Base-by-base conservation (phyloP, 2,113 vertebrate genomes). In the Cercopithecus mona region DNA sequence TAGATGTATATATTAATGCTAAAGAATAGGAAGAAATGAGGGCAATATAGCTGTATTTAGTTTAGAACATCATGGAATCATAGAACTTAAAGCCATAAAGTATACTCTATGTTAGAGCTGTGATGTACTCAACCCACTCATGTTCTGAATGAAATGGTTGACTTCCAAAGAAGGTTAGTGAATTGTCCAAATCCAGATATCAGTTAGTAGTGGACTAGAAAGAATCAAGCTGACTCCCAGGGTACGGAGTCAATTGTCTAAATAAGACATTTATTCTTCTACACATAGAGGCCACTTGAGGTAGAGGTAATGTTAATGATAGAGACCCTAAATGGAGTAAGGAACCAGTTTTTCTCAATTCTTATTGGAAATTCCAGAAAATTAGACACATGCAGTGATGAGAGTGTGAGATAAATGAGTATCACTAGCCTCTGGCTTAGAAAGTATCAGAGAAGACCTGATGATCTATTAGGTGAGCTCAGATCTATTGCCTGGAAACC, bases 71-170 rank as follows among this genome's bases (percentile, higher is more conserved):
- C n/a, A 95, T 11, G 91, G 43, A 88, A 32, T 81, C 22, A 16
- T 38, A 89, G 70, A 81, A 88, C 14, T 81, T 88, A 75, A 17
- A 94, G 22, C 43, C 66, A 12, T 90, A 9, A 66, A 52, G 18
- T 75, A 35, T n/a, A 30, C 48, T 93, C 18, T 90, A 7, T 10
- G 61, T 43, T 93, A 88, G 27, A 86, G 43, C 57, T 88, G 25
- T 88, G 9, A 88, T 30, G 4, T 70, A 66, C 40, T 92, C 22
- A 68, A 61, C 7, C 11, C 16, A 88, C 9, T 12, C 40, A 55
- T 64, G 68, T 94, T 94, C 70, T 93, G 82, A 78, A 43, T 80
- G 94, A 93, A 66, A 81, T 81, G 61, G 64, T 11, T 43, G 61
- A 84, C 40, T 93, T 93, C 6, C 10, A 88, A 12, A 88, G 22